Conservation (phyloP, 2,888 invertebrate genomes). For the Lochmaea crataegi region DNA sequence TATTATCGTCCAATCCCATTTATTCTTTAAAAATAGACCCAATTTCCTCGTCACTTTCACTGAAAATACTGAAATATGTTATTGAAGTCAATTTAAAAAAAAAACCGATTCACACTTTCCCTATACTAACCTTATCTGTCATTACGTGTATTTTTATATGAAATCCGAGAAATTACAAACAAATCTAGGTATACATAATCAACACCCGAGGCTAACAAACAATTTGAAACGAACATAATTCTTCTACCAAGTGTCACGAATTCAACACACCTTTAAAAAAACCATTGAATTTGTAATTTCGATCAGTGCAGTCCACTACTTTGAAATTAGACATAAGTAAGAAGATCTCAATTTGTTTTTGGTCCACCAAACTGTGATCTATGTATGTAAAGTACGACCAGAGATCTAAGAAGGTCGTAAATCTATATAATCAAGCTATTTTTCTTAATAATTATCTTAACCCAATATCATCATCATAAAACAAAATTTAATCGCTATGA, state of each 20-base stretch:
- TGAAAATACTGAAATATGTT: conserved; percentile 24
- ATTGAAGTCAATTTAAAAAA: too few species aligned
- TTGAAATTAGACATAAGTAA: too few species aligned
- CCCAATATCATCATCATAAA: too few species aligned
- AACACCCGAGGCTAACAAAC: conserved; percentile 20
- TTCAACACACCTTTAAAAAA: conserved; percentile 25
- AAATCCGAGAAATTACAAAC: conserved; percentile 34
- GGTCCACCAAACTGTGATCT: too few species aligned
- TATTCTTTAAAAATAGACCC: too few species aligned
- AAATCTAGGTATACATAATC: conserved; percentile 23
- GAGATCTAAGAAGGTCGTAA: too few species aligned
- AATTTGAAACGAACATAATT: conserved; percentile 9
- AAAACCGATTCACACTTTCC: conserved; percentile 19
- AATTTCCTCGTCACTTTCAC: conserved; percentile 13
- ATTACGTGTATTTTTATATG: conserved; percentile 18
- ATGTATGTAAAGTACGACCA: too few species aligned
- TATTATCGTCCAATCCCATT: too few species aligned
- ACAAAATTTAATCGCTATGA: too few species aligned
- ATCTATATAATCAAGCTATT: too few species aligned
- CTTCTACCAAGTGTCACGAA: conserved; percentile 21
- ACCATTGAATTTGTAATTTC: not conserved
- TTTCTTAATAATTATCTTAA: too few species aligned
- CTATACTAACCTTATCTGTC: conserved; percentile 23
- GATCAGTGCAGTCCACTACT: not conserved
- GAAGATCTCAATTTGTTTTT: too few species aligned